These are phyloP conservation scores for Campylomormyrus tamandua DNA, from an alignment of 2,113 vertebrate species.

Conservation along the genomic window DNA sequence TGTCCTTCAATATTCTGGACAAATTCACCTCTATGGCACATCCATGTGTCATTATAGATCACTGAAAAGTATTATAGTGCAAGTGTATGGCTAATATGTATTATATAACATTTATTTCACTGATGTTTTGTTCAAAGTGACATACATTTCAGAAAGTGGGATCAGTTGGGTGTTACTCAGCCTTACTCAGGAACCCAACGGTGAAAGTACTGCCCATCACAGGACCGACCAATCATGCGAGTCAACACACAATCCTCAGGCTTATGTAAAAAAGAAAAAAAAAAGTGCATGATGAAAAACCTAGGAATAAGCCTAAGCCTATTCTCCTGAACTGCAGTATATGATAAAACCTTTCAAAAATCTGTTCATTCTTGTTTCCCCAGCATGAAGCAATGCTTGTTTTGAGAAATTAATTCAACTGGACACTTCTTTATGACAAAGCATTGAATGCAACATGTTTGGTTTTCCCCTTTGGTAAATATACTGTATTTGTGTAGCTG, in stretches of 20 bases:
- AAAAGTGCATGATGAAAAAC: background rate
- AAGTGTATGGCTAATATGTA: background rate
- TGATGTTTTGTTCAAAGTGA: background rate
- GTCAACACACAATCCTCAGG: background rate
- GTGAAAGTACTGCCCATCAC: background rate
- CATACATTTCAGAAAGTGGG: background rate
- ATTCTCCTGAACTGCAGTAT: background rate
- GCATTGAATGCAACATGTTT: background rate
- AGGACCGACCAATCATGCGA: background rate
- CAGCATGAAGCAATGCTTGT: background rate
- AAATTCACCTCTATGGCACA: background rate
- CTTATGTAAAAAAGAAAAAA: background rate
- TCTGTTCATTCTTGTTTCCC: background rate
- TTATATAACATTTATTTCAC: background rate
- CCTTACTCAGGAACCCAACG: background rate
- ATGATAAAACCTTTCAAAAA: background rate
- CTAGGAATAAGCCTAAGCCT: background rate
- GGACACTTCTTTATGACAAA: background rate
- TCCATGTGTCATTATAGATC: background rate
- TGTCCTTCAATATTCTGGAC: background rate
- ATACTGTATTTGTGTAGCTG: background rate
- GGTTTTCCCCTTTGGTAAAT: background rate
- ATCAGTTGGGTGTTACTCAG: background rate
- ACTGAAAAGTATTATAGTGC: background rate
- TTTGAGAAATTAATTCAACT: background rate